Evolutionary conservation across 2,888 invertebrate species (phyloP), one percentile per base, ranked within the genome.

Genomic region (Sesia apiformis): DNA sequence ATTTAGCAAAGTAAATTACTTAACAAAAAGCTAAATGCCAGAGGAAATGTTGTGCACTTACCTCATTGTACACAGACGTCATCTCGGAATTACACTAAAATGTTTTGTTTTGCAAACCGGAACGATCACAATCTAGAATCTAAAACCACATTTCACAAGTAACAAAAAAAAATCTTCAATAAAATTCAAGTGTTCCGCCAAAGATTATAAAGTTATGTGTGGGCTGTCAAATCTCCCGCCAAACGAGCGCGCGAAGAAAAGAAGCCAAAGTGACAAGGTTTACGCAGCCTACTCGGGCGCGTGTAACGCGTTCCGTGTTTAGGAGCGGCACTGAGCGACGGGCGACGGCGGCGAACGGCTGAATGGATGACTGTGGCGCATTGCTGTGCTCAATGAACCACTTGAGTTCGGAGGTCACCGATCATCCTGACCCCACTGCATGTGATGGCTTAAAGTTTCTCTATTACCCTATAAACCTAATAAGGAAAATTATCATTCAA

Each of bases 361-460:
- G 77, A 85, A 81, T 84, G 85, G 75, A 72, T 74, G 75, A 67
- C 70, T 72, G 67, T 64, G 65, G 63, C 70, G 77, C 79, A 80
- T 83, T 84, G 83, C 73, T 78, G 76, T 78, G 75, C 84, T 87
- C 87, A 87, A 86, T 89, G 88, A 85, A 85, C 77, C 84, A 82
- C 78, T 76, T 73, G 76, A 80, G 87, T 85, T 85, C 87, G 84
- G 78, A 85, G 88, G 88, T 86, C 85, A 76, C 75, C 72, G 69
- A 72, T 77, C 76, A 79, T 80, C 75, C 71, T 81, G 83, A 86
- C 84, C 86, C 79, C 76, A 69, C 66, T 61, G 65, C 23, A 1
- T 23, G 71, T 74, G 72, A 67, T 38, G 71, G 68, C 70, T 72
- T 63, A 69, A 71, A 77, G 76, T 82, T 82, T 82, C 82, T 77